These are phyloP conservation scores for Aleadryas rufinucha DNA, from an alignment of 2,113 vertebrate species.

Conservation along the genomic window DNA sequence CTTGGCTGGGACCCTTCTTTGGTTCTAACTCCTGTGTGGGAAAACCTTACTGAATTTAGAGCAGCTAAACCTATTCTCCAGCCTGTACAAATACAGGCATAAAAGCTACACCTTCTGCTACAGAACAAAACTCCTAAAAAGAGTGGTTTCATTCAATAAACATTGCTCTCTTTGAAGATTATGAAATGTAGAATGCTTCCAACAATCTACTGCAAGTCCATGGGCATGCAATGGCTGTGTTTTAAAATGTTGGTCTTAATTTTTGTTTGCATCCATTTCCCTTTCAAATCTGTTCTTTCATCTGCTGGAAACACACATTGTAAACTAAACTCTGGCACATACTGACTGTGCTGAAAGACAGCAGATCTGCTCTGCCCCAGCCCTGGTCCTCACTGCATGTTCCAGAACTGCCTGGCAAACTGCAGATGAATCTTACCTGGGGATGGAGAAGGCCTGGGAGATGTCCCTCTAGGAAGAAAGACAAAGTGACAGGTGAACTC, in stretches of 20 bases:
- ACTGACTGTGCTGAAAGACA: background rate
- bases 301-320: background rate
- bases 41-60: background rate
- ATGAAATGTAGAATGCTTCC: background rate
- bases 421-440: rapidly evolving
- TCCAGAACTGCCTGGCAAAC: background rate
- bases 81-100: background rate
- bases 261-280: background rate
- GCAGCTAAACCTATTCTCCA: background rate
- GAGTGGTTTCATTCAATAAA: background rate
- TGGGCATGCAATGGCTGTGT: background rate
- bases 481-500: background rate
- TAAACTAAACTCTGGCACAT: background rate
- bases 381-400: rapidly evolving
- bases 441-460: background rate
- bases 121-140: background rate
- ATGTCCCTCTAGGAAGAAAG: background rate
- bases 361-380: background rate
- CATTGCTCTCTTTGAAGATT: background rate
- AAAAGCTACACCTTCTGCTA: background rate
- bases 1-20: background rate
- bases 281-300: background rate
- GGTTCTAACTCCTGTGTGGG: background rate
- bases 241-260: background rate
- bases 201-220: background rate